phyloP scores from a whole-genome alignment of 2,797 vertebrate species.

The Thaleichthys pacificus region DNA sequence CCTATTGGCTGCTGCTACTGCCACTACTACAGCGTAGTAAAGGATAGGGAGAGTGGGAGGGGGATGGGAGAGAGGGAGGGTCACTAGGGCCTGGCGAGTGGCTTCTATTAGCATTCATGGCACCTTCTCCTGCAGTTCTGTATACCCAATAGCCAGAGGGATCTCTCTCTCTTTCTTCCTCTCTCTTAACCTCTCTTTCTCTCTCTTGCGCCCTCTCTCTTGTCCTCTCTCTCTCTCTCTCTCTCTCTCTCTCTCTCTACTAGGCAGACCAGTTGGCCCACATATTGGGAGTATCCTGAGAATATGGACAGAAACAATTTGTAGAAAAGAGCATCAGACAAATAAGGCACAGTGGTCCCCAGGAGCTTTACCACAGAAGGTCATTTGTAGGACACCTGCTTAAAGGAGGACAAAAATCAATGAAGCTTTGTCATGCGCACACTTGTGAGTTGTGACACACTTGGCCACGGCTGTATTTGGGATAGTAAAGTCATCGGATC shows the following conservation, averaged over 20 bases:
- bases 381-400: constrained; percentile 71
- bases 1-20: constrained; percentile 57
- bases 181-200: constrained; percentile 15
- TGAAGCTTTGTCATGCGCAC: constrained; percentile 17
- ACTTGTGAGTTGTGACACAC: constrained; percentile 12
- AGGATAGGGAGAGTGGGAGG: constrained; percentile 44
- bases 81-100: constrained; percentile 48
- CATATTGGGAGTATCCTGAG: constrained; percentile 65
- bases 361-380: constrained; percentile 71
- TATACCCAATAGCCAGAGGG: constrained; percentile 55
- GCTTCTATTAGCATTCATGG: constrained; percentile 70
- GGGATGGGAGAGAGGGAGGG: constrained; percentile 42
- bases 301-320: constrained; percentile 38
- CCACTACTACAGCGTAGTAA: constrained; percentile 49
- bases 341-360: constrained; percentile 67
- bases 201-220: constrained; percentile 2
- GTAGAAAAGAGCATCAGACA: constrained; percentile 69
- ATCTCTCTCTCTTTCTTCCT: constrained; percentile 41
- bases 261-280: constrained; percentile 48
- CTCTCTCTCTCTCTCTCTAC: constrained; percentile 21
- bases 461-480: constrained; percentile 24
- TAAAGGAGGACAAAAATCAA: constrained; percentile 37
- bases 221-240: constrained; percentile 20
- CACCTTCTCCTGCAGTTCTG: constrained; percentile 64
- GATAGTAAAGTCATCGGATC: constrained; percentile 18